Base-by-base conservation (phyloP, 2,888 invertebrate genomes). In the Drosophila anceps region DNA sequence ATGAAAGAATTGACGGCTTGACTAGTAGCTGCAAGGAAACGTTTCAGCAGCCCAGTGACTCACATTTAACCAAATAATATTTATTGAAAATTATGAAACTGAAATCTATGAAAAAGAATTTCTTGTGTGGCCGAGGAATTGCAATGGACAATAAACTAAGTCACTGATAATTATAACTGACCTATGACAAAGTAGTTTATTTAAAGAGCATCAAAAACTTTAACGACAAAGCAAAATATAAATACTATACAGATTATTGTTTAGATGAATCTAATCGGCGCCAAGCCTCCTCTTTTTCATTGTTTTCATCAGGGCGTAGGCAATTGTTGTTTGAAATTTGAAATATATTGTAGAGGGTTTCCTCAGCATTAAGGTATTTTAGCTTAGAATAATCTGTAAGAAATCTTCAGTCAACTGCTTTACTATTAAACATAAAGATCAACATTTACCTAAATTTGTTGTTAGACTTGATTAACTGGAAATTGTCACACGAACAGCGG, bases 11-110 rank as follows among this genome's bases (percentile, higher is more conserved):
- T 35, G 33, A 39, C 12, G 33, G 10, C 5, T 43, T 43, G 39
- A 3, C 29, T 39, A 39, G 27, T 73, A 78, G 55, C 55, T 53
- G 51, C 27, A 54, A 7, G 27, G 35, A 75, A 44, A 58, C 39
- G 31, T 55, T 27, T 15, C 44, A 41, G 41, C 50, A 39, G 27
- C 18, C 39, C 3, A 10, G 35, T 75, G 75, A 72, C 35, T 75
- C 78, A 75, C 41, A 27, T 4, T 6, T 24, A 0, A 33, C n/a
- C 53, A 51, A n/a, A 5, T 33, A 2, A 12, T 24, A 3, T 15
- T 10, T 9, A n/a, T 35, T n/a, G 12, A 12, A 43, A 33, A 50
- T 27, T n/a, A n/a, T 48, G 7, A 12, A 5, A 35, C 35, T n/a
- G 5, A 43, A 8, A 8, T 27, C 1, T 9, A n/a, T 51, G 1